These are phyloP conservation scores for Smittia aterrima DNA, from an alignment of 2,888 invertebrate species.

Conservation along the genomic window DNA sequence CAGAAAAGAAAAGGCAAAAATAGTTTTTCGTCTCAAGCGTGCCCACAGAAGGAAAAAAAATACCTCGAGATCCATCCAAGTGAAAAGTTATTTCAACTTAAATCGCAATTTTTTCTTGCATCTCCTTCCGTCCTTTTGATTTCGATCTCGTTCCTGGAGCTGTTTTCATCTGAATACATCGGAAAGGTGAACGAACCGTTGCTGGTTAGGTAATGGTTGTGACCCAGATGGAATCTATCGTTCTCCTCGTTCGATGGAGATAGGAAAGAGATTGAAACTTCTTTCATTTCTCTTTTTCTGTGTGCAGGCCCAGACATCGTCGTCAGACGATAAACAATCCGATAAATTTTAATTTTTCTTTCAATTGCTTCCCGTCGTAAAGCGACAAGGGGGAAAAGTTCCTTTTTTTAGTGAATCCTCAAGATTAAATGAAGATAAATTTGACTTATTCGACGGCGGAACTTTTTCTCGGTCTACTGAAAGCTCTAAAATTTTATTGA, in stretches of 20 bases:
- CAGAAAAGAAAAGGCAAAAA: not conserved
- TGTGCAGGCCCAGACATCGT: not conserved
- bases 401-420: conserved; percentile 3
- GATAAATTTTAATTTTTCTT: conserved; percentile 34
- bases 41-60: not conserved
- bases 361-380: conserved; percentile 17
- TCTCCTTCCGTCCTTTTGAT: not conserved
- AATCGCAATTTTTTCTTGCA: not conserved
- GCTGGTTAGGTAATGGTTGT: conserved; percentile 23
- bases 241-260: not conserved
- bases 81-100: not conserved
- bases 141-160: not conserved
- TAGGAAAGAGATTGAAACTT: conserved; percentile 9
- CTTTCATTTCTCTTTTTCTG: not conserved
- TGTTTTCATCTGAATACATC: conserved; percentile 2
- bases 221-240: conserved; percentile 32
- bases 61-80: conserved; percentile 3
- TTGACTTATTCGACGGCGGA: not conserved
- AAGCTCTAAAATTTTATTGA: not conserved
- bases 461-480: not conserved
- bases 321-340: conserved; percentile 35
- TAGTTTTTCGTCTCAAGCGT: not conserved
- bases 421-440: conserved; percentile 7
- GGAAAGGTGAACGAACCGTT: conserved; percentile 31
- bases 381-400: not conserved